Evolutionary conservation across 2,888 invertebrate genomes (phyloP).

Genomic region (Yponomeuta cagnagella): DNA sequence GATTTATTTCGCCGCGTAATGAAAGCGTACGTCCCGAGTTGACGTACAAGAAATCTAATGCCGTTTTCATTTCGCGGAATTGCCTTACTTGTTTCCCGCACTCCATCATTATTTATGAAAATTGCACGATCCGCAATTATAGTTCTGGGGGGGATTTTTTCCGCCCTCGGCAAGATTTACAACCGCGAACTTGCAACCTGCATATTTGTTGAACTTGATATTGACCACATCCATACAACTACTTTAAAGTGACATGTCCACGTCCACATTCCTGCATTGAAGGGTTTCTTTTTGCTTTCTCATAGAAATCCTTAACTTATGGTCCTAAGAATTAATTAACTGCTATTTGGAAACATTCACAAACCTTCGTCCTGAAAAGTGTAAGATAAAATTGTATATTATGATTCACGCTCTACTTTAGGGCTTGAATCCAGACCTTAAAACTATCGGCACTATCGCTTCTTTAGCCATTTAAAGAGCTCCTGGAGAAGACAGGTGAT

Average conservation of each 20-base stretch:
- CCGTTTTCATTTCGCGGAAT: conserved; percentile 50
- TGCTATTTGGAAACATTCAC: too few relatives aligned
- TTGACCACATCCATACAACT: neutral
- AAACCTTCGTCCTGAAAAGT: too few relatives aligned
- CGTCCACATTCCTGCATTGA: too few relatives aligned
- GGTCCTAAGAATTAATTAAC: too few relatives aligned
- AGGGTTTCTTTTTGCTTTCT: too few relatives aligned
- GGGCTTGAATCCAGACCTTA: too few relatives aligned
- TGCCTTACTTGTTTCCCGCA: conserved; percentile 28
- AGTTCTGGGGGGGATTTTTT: conserved; percentile 2
- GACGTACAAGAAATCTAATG: conserved; percentile 55
- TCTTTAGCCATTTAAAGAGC: neutral
- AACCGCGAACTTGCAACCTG: neutral
- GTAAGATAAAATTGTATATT: too few relatives aligned
- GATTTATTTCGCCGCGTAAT: conserved; percentile 70
- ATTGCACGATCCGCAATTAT: conserved; percentile 15
- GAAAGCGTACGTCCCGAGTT: conserved; percentile 68
- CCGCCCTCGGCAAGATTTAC: neutral
- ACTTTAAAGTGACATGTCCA: too few relatives aligned
- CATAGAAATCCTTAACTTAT: too few relatives aligned
- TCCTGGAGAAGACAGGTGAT: neutral
- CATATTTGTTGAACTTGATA: neutral
- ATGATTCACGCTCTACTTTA: too few relatives aligned
- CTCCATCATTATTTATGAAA: conserved; percentile 17
- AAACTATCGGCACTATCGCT: too few relatives aligned